Evolutionary conservation across 1,140 invertebrate genomes (phyloP), one percentile per base, ranked within the genome.

Genomic region (Drosophila orosa): DNA sequence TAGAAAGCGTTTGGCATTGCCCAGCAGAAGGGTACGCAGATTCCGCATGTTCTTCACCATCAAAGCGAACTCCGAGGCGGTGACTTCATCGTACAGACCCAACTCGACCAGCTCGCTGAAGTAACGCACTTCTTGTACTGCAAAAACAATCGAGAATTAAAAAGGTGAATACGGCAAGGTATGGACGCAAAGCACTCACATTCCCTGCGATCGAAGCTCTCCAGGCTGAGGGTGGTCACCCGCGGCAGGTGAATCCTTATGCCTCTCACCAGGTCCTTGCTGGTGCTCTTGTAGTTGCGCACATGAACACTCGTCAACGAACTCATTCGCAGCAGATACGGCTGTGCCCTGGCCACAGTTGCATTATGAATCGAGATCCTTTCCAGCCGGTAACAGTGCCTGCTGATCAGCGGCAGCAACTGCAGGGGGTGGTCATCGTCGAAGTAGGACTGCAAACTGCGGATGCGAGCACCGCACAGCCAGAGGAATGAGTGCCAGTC

Each of bases 401-500:
- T 73, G 44, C 62, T 74, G 13, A 89, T 78, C 4, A 87, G 24
- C 0, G 83, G 80, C 35, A 82, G 45, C 33, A 87, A 12, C 29
- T 87, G 83, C 50, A 83, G 39, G 5, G 83, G 83, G 48, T 87
- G 83, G 25, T 87, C 83, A 22, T 87, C 83, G 33, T 87, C 83
- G 8, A 71, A 82, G 19, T 83, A 66, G 27, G 80, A 87, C 5
- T 73, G 44, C 12, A 87, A 17, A 9, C 35, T 45, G 12, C 74
- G 65, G 3, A 87, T 74, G 40, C 75, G 81, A 12, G 47, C 39
- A 13, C 83, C 83, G 25, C 79, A 83, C 15, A 87, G 67, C 83
- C 83, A 87, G 2, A 87, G 15, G 42, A 87, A 89, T 10, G 79
- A 78, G 44, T 78, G 84, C 83, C 84, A 87, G 22, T 83, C 84